Evolutionary conservation across 2,113 vertebrate genomes (phyloP), one percentile per base, ranked within the genome.

Genomic region (Vireo altiloquus): DNA sequence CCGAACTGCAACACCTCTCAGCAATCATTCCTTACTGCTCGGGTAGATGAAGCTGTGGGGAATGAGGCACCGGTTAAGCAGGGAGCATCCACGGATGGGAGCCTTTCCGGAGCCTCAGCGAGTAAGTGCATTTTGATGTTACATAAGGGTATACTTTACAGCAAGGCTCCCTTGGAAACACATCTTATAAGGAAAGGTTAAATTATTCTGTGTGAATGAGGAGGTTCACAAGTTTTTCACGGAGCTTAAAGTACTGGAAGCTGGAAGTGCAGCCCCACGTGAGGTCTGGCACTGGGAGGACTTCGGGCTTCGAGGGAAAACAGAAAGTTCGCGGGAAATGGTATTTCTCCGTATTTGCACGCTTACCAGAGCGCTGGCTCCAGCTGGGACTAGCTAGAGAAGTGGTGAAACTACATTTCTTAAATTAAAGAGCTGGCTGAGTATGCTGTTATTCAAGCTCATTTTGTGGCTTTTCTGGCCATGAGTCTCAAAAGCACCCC

Each of bases 161-260:
- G 83, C 47, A 49, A 70, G 78, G 49, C 27, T 87, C 35, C 40
- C 50, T 86, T 57, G 53, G 70, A 82, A 64, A 75, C 2, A 6
- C 15, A 33, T 71, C 79, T 54, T 50, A 70, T 54, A 61, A 89
- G 56, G 72, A 68, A 84, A 96, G 65, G 93, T 87, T 95, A 91
- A 84, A 84, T 87, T 82, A 94, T 85, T 82, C 87, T 71, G 20
- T 89, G 59, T 95, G 86, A 82, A 83, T 5, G 3, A 0, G 0
- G 46, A 89, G 52, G 37, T 75, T 89, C 59, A 54, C n/a, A 60
- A 91, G 64, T 78, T 72, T 75, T 91, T 74, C n/a, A 18, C 16
- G 4, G 28, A 52, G 40, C 54, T 79, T 39, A 72, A 60, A 76
- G 75, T 50, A n/a, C 39, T 52, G 70, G 50, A 53, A 81, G 53